Conservation (phyloP, 92 coral and sea anemone species). For the Palythoa heliodiscus region DNA sequence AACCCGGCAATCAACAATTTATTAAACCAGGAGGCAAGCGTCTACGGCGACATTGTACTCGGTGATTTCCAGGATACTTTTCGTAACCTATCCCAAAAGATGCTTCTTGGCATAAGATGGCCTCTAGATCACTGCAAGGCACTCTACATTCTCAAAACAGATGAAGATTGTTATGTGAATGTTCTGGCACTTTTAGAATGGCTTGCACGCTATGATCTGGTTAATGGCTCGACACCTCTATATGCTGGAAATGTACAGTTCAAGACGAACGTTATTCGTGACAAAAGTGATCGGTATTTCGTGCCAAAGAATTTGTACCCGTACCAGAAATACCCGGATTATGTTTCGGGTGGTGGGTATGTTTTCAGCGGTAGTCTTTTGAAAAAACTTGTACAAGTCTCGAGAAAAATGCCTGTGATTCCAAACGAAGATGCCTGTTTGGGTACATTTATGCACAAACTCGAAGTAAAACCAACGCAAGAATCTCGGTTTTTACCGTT, state of each 20-base stretch:
- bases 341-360: slow-evolving; percentile 86
- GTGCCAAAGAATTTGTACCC: slow-evolving; percentile 56
- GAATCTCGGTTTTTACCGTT: slow-evolving; percentile 68
- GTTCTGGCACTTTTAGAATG: slow-evolving; percentile 68
- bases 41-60: slow-evolving; percentile 72
- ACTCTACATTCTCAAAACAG: slow-evolving; percentile 76
- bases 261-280: slow-evolving; percentile 63
- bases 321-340: slow-evolving; percentile 54
- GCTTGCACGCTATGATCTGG: slow-evolving; percentile 60
- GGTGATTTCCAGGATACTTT: slow-evolving; percentile 78
- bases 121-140: slow-evolving; percentile 59
- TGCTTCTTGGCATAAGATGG: slow-evolving; percentile 70
- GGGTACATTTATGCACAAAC: slow-evolving; percentile 63
- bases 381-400: slow-evolving; percentile 50
- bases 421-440: slow-evolving; percentile 86
- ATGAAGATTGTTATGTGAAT: slow-evolving; percentile 82
- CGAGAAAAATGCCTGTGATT: slow-evolving; percentile 55
- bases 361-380: slow-evolving; percentile 76
- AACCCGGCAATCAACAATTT: slow-evolving; percentile 64
- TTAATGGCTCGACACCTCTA: slow-evolving; percentile 58
- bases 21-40: slow-evolving; percentile 66
- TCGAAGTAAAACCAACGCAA: slow-evolving; percentile 56
- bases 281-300: slow-evolving; percentile 64
- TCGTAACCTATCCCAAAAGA: slow-evolving; percentile 70
- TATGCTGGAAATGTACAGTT: slow-evolving; percentile 75